These are phyloP conservation scores for Diploscapter pachys DNA, from an alignment of 1,140 invertebrate genomes.

Conservation along the genomic window DNA sequence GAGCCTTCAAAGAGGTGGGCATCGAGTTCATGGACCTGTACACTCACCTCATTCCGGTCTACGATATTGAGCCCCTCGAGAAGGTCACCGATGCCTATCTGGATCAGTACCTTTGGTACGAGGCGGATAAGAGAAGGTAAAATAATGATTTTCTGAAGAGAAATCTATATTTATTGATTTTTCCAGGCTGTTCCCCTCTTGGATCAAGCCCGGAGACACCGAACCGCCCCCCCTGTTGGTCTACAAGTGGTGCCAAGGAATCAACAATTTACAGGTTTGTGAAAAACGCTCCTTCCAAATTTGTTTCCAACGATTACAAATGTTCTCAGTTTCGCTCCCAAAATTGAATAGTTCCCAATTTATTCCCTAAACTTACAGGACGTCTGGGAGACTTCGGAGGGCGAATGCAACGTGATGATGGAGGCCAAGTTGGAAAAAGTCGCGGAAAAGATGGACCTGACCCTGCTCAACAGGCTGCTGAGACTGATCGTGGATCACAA, in stretches of 20 bases:
- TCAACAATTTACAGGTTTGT: constrained; percentile 72
- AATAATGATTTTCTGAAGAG: not conserved
- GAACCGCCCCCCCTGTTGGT: constrained; percentile 94
- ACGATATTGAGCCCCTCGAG: constrained; percentile 96
- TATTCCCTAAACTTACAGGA: constrained; percentile 70
- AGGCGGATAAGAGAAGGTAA: constrained; percentile 83
- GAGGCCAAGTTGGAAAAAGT: constrained; percentile 91
- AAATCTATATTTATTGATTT: not conserved
- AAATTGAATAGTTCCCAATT: too few relatives aligned
- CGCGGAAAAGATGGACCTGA: constrained; percentile 99
- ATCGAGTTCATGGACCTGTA: constrained; percentile 99
- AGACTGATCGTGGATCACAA: constrained; percentile 96
- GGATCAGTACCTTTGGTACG: constrained; percentile 99
- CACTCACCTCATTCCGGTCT: constrained; percentile 95
- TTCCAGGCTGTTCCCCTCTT: constrained; percentile 84
- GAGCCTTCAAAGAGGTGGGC: constrained; percentile 70
- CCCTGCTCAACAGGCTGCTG: constrained; percentile 87
- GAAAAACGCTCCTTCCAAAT: too few relatives aligned
- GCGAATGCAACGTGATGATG: constrained; percentile 96
- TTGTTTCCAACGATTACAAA: too few relatives aligned
- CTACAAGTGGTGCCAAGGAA: constrained; percentile 99
- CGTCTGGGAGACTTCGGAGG: constrained; percentile 96
- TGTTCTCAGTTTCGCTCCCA: too few relatives aligned
- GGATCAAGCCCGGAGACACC: constrained; percentile 97
- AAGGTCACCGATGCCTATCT: constrained; percentile 99